Conservation (phyloP, 2,797 vertebrate genomes). For the Echiichthys vipera region DNA sequence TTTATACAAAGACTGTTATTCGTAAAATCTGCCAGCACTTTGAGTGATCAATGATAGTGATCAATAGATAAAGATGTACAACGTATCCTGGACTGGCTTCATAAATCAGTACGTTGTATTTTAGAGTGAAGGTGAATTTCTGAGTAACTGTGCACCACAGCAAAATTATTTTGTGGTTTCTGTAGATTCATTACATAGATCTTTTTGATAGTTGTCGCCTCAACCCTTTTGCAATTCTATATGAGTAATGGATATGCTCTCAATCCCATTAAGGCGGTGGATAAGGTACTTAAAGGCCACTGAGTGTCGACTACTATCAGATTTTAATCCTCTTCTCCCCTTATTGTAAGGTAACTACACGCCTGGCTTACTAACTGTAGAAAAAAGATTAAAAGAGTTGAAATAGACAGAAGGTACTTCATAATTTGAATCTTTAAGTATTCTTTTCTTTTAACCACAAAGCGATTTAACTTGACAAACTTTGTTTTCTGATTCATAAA, state of each 20-base stretch:
- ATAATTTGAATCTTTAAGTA: not conserved
- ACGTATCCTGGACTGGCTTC: not conserved
- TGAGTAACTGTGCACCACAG: constrained; percentile 13
- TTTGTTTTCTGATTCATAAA: not conserved
- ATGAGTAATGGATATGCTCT: constrained; percentile 71
- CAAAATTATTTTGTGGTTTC: constrained; percentile 41
- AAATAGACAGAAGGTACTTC: constrained; percentile 16
- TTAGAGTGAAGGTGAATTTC: not conserved
- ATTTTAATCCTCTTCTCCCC: constrained; percentile 63
- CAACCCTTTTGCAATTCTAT: constrained; percentile 64
- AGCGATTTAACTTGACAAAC: not conserved
- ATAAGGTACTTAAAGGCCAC: constrained; percentile 71
- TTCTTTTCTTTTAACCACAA: not conserved
- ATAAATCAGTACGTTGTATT: not conserved
- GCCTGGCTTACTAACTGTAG: constrained; percentile 21
- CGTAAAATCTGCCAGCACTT: not conserved
- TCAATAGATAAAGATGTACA: too few relatives aligned
- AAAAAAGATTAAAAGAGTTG: constrained; percentile 24
- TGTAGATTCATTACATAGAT: constrained; percentile 59
- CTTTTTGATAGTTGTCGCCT: constrained; percentile 56
- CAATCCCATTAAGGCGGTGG: constrained; percentile 69
- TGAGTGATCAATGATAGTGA: not conserved
- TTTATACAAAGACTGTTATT: not conserved
- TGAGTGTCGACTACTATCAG: constrained; percentile 65
- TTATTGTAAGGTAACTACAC: constrained; percentile 49